A percentile compares a stretch with the other conserved stretches of the same genome.
Evolutionary conservation across 2,113 vertebrate genomes (phyloP).

Genomic region (Sigmodon hispidus): DNA sequence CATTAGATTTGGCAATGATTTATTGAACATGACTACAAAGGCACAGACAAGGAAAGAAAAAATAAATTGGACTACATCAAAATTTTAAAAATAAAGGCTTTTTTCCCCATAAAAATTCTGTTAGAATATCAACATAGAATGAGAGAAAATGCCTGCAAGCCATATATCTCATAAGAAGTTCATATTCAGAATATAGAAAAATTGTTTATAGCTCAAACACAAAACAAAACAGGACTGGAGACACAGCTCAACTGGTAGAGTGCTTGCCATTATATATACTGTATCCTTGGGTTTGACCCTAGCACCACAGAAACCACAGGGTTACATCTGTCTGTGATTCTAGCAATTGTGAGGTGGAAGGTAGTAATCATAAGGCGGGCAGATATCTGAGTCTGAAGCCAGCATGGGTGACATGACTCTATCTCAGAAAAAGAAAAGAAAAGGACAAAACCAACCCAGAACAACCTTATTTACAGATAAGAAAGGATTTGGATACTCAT

Average conservation of each 20-base stretch:
- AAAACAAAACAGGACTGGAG: not conserved
- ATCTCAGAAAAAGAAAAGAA: not conserved
- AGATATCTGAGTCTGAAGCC: not conserved
- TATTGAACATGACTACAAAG: not conserved
- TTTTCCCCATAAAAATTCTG: not conserved
- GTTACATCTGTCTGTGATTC: not conserved
- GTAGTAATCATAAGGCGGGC: not conserved
- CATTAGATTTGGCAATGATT: not conserved
- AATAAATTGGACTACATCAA: conserved; percentile 14
- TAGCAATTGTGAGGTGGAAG: not conserved
- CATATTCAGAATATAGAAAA: conserved; percentile 16
- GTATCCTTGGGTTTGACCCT: not conserved
- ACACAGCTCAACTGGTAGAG: not conserved
- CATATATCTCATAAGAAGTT: not conserved
- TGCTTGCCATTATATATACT: not conserved
- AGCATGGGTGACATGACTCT: not conserved
- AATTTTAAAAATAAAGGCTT: not conserved
- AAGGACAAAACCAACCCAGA: not conserved
- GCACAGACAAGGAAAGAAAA: not conserved
- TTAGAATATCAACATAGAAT: conserved; percentile 22
- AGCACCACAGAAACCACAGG: not conserved
- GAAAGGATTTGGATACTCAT: not conserved
- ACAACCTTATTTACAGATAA: conserved; percentile 11
- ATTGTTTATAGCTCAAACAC: not conserved
- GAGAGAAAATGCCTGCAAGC: not conserved